phyloP scores from a whole-genome alignment of 2,888 invertebrate species.

The Phytoseiulus persimilis region DNA sequence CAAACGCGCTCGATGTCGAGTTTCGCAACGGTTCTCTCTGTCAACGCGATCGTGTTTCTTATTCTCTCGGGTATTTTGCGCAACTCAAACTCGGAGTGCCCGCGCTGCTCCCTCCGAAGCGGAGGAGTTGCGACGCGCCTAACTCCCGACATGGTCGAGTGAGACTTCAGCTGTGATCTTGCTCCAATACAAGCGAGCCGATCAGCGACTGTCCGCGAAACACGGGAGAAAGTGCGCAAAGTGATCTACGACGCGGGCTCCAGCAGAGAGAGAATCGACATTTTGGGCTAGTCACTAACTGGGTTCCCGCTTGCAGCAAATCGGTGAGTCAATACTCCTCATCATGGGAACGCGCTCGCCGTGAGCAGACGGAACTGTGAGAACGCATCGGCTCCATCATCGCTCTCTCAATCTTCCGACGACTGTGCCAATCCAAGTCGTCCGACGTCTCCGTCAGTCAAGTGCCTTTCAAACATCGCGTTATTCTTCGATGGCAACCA shows the following conservation, averaged over 20 bases:
- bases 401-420: background rate
- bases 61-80: background rate
- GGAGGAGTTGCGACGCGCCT: background rate
- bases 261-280: no score
- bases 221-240: no score
- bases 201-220: no score
- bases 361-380: background rate
- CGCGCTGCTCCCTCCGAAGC: background rate
- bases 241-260: no score
- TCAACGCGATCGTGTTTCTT: background rate
- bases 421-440: background rate
- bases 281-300: background rate
- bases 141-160: background rate
- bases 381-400: background rate
- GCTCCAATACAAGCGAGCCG: background rate
- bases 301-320: background rate
- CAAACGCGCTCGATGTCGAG: background rate
- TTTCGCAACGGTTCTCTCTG: background rate
- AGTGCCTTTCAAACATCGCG: background rate
- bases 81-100: background rate
- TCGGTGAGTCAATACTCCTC: background rate
- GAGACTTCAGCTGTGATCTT: background rate
- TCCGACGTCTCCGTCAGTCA: background rate
- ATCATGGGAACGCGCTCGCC: background rate
- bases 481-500: background rate